These are phyloP conservation scores for Podarcis muralis DNA, from an alignment of 2,113 vertebrate species.

Conservation along the genomic window DNA sequence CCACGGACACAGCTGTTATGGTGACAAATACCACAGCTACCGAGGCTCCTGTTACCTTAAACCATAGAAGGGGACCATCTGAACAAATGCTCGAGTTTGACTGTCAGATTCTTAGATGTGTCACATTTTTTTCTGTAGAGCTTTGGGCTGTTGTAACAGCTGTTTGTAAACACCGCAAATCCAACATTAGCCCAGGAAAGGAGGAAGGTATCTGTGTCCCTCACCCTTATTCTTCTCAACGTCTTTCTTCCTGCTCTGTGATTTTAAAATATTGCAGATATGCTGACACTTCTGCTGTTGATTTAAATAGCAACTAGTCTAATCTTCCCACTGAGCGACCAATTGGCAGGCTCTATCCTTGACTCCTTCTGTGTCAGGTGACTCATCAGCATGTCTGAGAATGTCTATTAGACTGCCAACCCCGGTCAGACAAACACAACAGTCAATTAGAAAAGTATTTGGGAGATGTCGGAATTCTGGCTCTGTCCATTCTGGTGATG, in stretches of 20 bases:
- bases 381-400: slow-evolving; percentile 70
- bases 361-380: slow-evolving; percentile 54
- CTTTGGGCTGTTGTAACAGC: slow-evolving; percentile 70
- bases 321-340: slow-evolving; percentile 63
- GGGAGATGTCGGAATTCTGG: slow-evolving; percentile 38
- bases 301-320: slow-evolving; percentile 74
- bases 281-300: slow-evolving; percentile 60
- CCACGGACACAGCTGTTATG: slow-evolving; percentile 67
- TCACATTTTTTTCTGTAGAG: slow-evolving; percentile 69
- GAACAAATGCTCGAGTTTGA: slow-evolving; percentile 72
- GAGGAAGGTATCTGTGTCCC: slow-evolving; percentile 30
- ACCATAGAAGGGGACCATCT: slow-evolving; percentile 67
- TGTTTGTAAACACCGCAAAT: slow-evolving; percentile 78
- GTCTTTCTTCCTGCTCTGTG: slow-evolving; percentile 58
- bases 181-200: slow-evolving; percentile 45
- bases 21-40: slow-evolving; percentile 70
- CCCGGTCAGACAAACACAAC: slow-evolving; percentile 22
- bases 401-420: slow-evolving; percentile 42
- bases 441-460: slow-evolving; percentile 35
- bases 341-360: slow-evolving; percentile 61
- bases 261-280: slow-evolving; percentile 60
- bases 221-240: background rate
- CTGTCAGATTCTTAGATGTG: slow-evolving; percentile 71
- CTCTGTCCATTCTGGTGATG: background rate
- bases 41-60: slow-evolving; percentile 63